A percentile compares a stretch with the other conserved stretches of the same genome.
These are phyloP conservation scores for Mythimna albipuncta DNA, from an alignment of 2,888 invertebrate species.

Conservation along the genomic window DNA sequence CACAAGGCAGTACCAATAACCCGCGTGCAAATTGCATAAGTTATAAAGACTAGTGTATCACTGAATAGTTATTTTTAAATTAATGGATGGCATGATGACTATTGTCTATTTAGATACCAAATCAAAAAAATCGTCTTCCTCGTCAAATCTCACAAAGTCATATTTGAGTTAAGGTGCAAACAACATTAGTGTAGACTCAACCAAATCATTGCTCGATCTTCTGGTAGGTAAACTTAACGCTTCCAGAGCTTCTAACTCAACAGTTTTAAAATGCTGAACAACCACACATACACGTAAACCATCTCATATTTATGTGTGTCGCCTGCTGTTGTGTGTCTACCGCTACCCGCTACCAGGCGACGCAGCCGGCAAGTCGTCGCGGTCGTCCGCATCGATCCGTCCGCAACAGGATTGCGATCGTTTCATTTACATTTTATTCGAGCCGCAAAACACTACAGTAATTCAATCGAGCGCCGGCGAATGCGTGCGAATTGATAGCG, in stretches of 20 bases:
- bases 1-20: background rate
- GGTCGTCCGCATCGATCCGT: constrained; percentile 59
- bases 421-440: constrained; percentile 79
- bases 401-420: constrained; percentile 69
- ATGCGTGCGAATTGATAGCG: constrained; percentile 73
- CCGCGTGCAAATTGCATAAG: background rate
- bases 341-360: constrained; percentile 27
- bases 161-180: too few species aligned
- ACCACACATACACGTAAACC: constrained; percentile 8
- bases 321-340: constrained; percentile 14
- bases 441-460: constrained; percentile 71
- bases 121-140: too few species aligned
- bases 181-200: too few species aligned
- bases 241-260: background rate
- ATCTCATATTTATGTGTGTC: constrained; percentile 11
- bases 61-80: too few species aligned
- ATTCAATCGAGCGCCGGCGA: constrained; percentile 72
- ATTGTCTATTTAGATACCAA: too few species aligned
- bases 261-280: constrained; percentile 11
- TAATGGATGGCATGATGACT: too few species aligned
- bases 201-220: too few species aligned
- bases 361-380: constrained; percentile 45
- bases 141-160: too few species aligned
- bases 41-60: too few species aligned
- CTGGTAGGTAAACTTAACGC: background rate